Evolutionary conservation across 2,113 vertebrate genomes (phyloP), one percentile per base, ranked within the genome.

Genomic region (Procapra przewalskii): DNA sequence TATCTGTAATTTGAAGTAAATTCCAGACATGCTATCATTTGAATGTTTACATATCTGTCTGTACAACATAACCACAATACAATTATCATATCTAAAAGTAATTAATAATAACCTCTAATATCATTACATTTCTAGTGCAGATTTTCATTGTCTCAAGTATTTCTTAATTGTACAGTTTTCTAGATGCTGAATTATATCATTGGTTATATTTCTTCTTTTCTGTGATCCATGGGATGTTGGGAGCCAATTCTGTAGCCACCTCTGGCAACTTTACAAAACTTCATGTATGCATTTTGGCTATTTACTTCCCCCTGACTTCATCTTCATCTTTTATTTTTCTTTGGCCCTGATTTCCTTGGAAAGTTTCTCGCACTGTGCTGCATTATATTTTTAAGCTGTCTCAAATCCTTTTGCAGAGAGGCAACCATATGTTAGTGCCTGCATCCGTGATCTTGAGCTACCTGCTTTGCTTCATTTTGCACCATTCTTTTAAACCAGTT

Each of bases 1-100:
- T 33, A 60, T 79, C 52, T 90, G 15, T 88, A 90, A 88, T 91
- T 92, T 95, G n/a, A 97, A 96, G 64, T 55, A 94, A 87, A 94
- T 92, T 95, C 15, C 11, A 88, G 57, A 50, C 36, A 52, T 85
- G 7, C 14, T 96, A 62, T 54, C 13, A 77, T 50, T 64, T 91
- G 50, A 27, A 12, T 95, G 71, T 89, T 95, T 87, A 36, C 21
- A 80, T 45, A 43, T n/a, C 77, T 75, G 60, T 36, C 77, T 62
- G 57, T 43, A 48, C 82, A 83, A 90, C 57, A 92, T 88, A 97
- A 59, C 88, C 79, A 86, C 21, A 75, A 82, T 64, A 36, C 4
- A 45, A 40, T 86, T 33, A 29, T 80, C 10, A 55, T 62, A 36
- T 52, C 57, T 94, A n/a, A 27, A 91, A 57, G 62, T 79, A 90